These are phyloP conservation scores for Timema cristinae DNA, from an alignment of 2,888 invertebrate species.

Conservation along the genomic window DNA sequence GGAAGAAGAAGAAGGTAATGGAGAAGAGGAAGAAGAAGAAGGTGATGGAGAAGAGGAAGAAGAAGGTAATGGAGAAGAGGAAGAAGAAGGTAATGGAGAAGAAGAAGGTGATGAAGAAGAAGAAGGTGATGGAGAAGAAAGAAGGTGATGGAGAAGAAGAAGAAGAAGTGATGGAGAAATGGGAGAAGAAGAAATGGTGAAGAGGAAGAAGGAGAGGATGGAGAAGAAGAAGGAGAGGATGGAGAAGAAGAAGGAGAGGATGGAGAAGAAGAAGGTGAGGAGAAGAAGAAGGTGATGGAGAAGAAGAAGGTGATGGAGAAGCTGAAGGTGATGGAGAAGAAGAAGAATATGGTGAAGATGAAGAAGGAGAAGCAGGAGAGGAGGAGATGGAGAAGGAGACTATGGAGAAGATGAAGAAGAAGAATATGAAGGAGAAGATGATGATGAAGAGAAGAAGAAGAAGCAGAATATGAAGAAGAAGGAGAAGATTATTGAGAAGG, in stretches of 20 bases:
- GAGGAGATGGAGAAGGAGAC: background rate
- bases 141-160: background rate
- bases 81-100: background rate
- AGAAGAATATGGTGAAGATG: background rate
- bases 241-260: background rate
- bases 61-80: constrained; percentile 1
- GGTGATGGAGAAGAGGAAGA: background rate
- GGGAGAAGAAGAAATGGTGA: background rate
- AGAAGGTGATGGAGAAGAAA: constrained; percentile 10
- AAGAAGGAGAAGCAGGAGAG: background rate
- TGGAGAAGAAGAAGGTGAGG: background rate
- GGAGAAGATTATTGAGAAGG: too few relatives aligned
- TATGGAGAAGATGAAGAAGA: background rate
- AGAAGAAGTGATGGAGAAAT: background rate
- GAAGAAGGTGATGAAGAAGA: constrained; percentile 8
- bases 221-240: constrained; percentile 12
- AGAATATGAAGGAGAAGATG: background rate
- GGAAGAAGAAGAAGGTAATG: background rate
- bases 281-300: background rate
- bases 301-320: background rate
- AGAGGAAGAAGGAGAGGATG: constrained; percentile 4
- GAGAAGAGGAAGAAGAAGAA: background rate
- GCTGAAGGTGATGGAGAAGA: background rate
- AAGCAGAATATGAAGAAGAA: background rate
- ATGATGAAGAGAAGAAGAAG: background rate